These are phyloP conservation scores for Teleopsis dalmanni DNA, from an alignment of 1,140 invertebrate genomes.

Conservation along the genomic window DNA sequence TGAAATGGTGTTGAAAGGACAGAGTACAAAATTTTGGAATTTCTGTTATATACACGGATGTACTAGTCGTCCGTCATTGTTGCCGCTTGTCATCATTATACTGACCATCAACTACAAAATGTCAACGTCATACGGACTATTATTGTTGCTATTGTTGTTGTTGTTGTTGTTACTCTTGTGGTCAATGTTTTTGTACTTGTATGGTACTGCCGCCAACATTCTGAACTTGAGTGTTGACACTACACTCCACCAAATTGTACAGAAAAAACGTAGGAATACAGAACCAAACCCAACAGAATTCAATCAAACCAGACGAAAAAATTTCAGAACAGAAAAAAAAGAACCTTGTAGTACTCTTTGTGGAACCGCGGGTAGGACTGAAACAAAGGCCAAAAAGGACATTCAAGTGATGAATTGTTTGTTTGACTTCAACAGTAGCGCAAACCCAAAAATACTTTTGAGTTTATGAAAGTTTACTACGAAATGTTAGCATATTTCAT, in stretches of 20 bases:
- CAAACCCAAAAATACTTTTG: neutral
- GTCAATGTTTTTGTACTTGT: neutral
- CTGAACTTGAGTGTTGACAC: constrained; percentile 11
- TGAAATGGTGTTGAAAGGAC: no score
- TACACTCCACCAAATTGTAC: constrained; percentile 11
- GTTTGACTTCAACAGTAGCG: constrained; percentile 4
- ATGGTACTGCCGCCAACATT: no score
- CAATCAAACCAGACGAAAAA: constrained; percentile 1
- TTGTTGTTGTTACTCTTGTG: neutral
- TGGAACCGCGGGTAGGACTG: no score
- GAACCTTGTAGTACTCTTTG: neutral
- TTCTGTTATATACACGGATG: no score
- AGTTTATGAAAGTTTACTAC: no score
- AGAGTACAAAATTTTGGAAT: no score
- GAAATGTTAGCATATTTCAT: no score
- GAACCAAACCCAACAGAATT: no score
- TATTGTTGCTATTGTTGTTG: constrained; percentile 2
- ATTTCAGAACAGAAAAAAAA: neutral
- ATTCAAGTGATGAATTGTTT: constrained; percentile 17
- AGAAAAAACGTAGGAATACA: no score
- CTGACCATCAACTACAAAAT: constrained; percentile 11
- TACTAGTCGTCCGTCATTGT: no score
- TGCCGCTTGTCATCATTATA: constrained; percentile 16
- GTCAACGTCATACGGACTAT: constrained; percentile 10
- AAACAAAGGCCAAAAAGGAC: constrained; percentile 8